A percentile compares a stretch with the other conserved stretches of the same genome.
Conservation (phyloP, 2,113 vertebrate genomes). For the Ochotona princeps region DNA sequence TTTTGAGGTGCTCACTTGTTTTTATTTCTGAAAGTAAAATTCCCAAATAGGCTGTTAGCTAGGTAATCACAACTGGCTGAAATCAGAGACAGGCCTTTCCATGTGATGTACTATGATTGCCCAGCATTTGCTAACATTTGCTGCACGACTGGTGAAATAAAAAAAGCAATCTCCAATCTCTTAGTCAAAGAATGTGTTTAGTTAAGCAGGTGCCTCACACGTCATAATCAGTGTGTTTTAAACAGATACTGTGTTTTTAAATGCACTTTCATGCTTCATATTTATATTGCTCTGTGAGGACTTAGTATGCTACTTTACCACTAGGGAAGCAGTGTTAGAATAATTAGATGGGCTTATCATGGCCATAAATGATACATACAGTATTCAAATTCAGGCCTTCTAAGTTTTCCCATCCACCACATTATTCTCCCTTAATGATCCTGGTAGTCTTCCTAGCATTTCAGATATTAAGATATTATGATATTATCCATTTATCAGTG, state of each 20-base stretch:
- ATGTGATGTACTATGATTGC: background rate
- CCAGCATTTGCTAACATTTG: background rate
- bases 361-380: background rate
- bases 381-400: background rate
- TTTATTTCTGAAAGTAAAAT: conserved; percentile 37
- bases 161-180: background rate
- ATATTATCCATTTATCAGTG: background rate
- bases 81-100: background rate
- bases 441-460: background rate
- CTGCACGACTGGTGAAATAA: background rate
- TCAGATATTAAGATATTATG: too few relatives aligned
- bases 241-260: background rate
- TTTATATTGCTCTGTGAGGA: background rate
- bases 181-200: background rate
- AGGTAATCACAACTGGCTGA: background rate
- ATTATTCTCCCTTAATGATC: background rate
- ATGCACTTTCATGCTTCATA: background rate
- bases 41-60: background rate
- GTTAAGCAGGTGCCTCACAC: background rate
- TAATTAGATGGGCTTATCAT: background rate
- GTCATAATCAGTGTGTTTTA: background rate
- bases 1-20: background rate
- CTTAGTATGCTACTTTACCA: background rate
- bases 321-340: background rate
- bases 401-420: background rate